Conservation (phyloP, 2,113 vertebrate species). For the Ochotona curzoniae region DNA sequence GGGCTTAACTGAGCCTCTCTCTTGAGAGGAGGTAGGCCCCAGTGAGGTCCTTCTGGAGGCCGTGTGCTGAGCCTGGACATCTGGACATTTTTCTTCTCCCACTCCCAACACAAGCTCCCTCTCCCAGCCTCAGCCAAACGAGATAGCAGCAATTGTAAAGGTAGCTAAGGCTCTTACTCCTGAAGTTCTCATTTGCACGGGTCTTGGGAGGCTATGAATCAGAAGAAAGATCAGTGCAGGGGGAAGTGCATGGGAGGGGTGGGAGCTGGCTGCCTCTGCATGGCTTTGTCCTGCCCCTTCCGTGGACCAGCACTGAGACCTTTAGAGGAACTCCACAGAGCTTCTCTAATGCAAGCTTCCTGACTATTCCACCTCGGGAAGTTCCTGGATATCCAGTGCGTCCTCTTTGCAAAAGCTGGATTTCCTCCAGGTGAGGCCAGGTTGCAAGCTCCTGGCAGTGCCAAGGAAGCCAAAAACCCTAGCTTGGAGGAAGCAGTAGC, state of each 20-base stretch:
- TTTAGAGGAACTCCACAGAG: neutral
- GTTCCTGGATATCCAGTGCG: neutral
- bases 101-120: neutral
- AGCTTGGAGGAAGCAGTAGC: neutral
- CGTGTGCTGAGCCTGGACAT: neutral
- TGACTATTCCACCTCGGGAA: neutral
- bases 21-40: neutral
- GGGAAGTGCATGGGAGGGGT: neutral
- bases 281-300: neutral
- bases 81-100: too few relatives aligned
- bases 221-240: neutral
- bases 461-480: neutral
- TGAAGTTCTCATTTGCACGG: neutral
- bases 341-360: neutral
- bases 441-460: neutral
- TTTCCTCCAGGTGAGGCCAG: neutral
- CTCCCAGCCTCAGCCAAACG: too few relatives aligned
- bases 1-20: neutral
- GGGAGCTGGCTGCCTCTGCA: neutral
- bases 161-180: neutral
- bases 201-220: neutral
- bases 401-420: neutral
- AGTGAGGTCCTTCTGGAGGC: neutral
- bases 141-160: neutral
- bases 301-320: neutral